Evolutionary conservation across 2,797 vertebrate genomes (phyloP).

Genomic region (Spinus pinus): DNA sequence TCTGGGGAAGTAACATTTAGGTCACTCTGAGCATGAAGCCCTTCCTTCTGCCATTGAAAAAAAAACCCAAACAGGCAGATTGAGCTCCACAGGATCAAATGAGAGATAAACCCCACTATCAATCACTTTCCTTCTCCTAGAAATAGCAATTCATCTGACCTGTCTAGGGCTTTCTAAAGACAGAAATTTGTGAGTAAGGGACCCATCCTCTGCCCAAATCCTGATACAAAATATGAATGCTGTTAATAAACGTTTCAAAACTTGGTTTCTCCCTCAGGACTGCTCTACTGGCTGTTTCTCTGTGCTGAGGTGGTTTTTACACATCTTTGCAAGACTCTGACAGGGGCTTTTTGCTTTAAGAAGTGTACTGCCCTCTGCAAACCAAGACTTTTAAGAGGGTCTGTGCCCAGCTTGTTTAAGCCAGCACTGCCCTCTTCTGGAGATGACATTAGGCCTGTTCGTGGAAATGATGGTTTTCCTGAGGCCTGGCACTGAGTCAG

Average conservation of each 20-base stretch:
- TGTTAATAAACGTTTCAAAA: not conserved
- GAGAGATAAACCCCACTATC: not conserved
- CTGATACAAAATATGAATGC: not conserved
- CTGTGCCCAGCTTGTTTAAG: slow-evolving; percentile 4
- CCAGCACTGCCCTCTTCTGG: slow-evolving; percentile 66
- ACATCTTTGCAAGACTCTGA: not conserved
- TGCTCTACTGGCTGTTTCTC: not conserved
- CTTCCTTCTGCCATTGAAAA: not conserved
- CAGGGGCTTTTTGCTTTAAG: not conserved
- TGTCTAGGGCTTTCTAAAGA: not conserved
- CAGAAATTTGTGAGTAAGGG: not conserved
- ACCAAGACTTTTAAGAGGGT: not conserved
- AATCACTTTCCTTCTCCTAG: not conserved
- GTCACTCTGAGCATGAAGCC: not conserved
- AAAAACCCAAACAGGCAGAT: not conserved
- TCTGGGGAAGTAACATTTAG: not conserved
- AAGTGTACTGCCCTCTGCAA: not conserved
- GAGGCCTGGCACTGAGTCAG: not conserved
- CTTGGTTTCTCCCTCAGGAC: not conserved
- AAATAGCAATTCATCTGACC: not conserved
- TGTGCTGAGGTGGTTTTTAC: not conserved
- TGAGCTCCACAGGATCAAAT: not conserved
- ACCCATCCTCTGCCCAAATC: not conserved
- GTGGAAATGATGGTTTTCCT: not conserved
- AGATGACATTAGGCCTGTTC: not conserved